These are phyloP conservation scores for Eupithecia insigniata DNA, from an alignment of 2,888 invertebrate genomes.

Conservation along the genomic window DNA sequence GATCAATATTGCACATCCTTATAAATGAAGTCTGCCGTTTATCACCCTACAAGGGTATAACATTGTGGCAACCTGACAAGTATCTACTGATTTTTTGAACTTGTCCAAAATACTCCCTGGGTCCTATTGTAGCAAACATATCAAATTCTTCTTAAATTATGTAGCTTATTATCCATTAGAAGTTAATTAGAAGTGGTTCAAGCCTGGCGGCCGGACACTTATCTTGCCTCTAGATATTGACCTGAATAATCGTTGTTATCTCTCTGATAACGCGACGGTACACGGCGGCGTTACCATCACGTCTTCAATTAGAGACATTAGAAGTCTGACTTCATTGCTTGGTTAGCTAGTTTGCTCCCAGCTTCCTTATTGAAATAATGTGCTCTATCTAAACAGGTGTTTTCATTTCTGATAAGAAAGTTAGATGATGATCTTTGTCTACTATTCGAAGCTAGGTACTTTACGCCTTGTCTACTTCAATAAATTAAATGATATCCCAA, in stretches of 20 bases:
- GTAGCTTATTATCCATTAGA: neutral
- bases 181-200: neutral
- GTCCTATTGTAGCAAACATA: neutral
- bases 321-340: slow-evolving; percentile 46
- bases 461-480: neutral
- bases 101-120: neutral
- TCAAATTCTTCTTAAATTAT: neutral
- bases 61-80: neutral
- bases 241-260: slow-evolving; percentile 76
- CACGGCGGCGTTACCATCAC: slow-evolving; percentile 28
- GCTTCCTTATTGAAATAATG: slow-evolving; percentile 17
- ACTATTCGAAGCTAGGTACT: too few species aligned
- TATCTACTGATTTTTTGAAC: neutral
- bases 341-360: slow-evolving; percentile 12
- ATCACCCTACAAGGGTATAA: slow-evolving; percentile 51
- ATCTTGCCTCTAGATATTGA: slow-evolving; percentile 76
- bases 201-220: slow-evolving; percentile 34
- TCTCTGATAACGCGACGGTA: slow-evolving; percentile 58
- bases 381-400: slow-evolving; percentile 1
- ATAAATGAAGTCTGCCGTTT: slow-evolving; percentile 53
- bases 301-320: slow-evolving; percentile 55
- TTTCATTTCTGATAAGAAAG: slow-evolving; percentile 8
- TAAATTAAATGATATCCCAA: too few species aligned
- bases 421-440: too few species aligned
- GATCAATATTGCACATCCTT: slow-evolving; percentile 34